Conservation (phyloP, 2,797 vertebrate genomes). For the Coilia nasus region DNA sequence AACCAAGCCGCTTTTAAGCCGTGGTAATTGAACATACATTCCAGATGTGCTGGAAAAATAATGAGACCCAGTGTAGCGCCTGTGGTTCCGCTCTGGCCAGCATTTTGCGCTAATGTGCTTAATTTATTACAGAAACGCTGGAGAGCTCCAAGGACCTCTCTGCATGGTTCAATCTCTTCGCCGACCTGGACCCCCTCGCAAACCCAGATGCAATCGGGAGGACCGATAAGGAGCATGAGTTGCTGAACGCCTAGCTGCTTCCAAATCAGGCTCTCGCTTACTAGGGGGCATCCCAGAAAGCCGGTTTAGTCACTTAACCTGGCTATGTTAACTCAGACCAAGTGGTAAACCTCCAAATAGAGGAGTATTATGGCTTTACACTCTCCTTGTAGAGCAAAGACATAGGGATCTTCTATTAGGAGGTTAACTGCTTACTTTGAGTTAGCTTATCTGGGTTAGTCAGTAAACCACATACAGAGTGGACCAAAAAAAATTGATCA, state of each 20-base stretch:
- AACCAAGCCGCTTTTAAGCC: neutral
- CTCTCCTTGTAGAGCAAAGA: no score
- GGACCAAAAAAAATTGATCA: no score
- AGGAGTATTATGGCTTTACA: no score
- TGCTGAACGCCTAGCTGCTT: constrained; percentile 84
- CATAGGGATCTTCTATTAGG: no score
- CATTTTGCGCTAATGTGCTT: neutral
- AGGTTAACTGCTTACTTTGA: no score
- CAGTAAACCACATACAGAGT: no score
- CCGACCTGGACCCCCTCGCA: constrained; percentile 86
- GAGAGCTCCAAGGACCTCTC: constrained; percentile 79
- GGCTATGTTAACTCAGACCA: no score
- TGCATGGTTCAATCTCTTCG: constrained; percentile 88
- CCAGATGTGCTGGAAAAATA: neutral
- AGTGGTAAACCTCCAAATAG: no score
- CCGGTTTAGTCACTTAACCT: no score
- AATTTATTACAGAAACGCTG: constrained; percentile 66
- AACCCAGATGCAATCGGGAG: constrained; percentile 89
- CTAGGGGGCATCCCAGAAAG: no score
- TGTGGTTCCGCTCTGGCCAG: neutral
- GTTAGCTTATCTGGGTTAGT: no score
- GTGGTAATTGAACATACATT: neutral
- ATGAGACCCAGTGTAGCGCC: neutral
- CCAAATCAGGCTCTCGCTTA: neutral
- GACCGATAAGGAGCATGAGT: constrained; percentile 86